Base-by-base conservation (phyloP, 2,888 invertebrate species). In the Thalpophila matura region DNA sequence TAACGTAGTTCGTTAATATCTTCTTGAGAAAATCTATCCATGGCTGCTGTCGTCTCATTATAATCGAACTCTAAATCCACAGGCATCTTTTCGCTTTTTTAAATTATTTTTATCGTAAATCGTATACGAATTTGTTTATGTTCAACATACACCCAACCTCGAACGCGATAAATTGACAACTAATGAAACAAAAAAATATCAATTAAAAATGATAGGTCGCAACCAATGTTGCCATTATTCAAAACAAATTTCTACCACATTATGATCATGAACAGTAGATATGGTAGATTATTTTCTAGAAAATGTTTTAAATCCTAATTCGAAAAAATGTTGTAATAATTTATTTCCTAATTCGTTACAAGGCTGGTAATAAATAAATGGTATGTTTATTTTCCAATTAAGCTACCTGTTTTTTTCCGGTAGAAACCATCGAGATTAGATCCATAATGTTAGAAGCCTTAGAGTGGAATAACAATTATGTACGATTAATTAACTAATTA, bases 1-100 rank as follows among this genome's bases (percentile, higher is more conserved):
- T 88, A 82, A 55, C 87, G 88, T 46, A 96, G 86, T 72, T 86
- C 81, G 61, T 94, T 87, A 24, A 96, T 93, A 79, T 95, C 94
- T 9, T 89, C 86, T 77, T 93, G 94, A 4, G 95, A 95, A 86
- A 95, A 93, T 65, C 86, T 91, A 53, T 95, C 95, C 89, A 95
- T 92, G 24, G 90, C 85, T 20, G 88, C 87, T 43, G 92, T 90
- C 26, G 92, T 88, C 47, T 88, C 88, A 27, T 91, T 89, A 75
- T 93, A 95, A 78, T 95, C 91, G 54, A 81, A 95, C 75, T 93
- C 93, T 78, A 95, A 81, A 43, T 95, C 92, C 43, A 92, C 86
- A 49, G 89, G 62, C 95, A 95, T 95, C 74, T 79, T 89, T 74
- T 68, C 38, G 65, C 56, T 70, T 65, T 69, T 63, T 64, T 43